Evolutionary conservation across 2,888 invertebrate species (phyloP).

Genomic region (Oxyteleia sp.): DNA sequence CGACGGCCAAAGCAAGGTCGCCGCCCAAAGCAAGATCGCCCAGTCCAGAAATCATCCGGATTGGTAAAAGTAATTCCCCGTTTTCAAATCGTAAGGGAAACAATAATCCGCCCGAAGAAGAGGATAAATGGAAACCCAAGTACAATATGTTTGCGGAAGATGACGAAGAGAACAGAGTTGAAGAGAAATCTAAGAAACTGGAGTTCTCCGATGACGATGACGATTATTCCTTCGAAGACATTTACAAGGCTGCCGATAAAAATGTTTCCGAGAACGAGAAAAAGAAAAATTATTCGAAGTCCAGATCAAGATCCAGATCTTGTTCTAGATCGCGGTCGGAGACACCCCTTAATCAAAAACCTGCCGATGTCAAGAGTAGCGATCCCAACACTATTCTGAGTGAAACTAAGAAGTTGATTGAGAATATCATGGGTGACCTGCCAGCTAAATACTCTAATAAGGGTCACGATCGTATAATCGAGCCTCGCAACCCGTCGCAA

Average conservation of each 20-base stretch:
- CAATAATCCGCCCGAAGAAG: constrained; percentile 86
- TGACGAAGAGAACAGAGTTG: constrained; percentile 81
- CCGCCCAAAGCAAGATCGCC: too few species aligned
- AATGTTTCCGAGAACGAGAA: constrained; percentile 91
- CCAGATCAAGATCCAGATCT: constrained; percentile 82
- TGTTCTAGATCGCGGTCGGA: constrained; percentile 80
- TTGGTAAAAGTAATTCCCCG: constrained; percentile 87
- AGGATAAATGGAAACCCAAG: constrained; percentile 85
- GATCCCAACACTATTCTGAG: constrained; percentile 88
- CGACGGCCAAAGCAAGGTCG: constrained; percentile 67
- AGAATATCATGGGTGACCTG: constrained; percentile 90
- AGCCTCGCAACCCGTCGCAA: constrained; percentile 3
- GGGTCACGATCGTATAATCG: constrained; percentile 33
- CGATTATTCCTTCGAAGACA: constrained; percentile 95
- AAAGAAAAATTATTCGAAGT: constrained; percentile 85
- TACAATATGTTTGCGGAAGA: constrained; percentile 86
- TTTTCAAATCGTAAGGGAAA: constrained; percentile 88
- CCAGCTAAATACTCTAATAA: constrained; percentile 85
- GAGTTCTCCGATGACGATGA: constrained; percentile 92
- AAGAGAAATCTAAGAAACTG: constrained; percentile 86
- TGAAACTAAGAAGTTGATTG: constrained; percentile 90
- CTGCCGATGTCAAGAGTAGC: constrained; percentile 79
- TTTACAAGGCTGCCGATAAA: constrained; percentile 92
- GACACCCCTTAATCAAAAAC: constrained; percentile 78
- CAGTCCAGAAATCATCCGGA: constrained; percentile 73